These are phyloP conservation scores for Zygogramma bicolorata DNA, from an alignment of 2,888 invertebrate genomes.

Conservation along the genomic window DNA sequence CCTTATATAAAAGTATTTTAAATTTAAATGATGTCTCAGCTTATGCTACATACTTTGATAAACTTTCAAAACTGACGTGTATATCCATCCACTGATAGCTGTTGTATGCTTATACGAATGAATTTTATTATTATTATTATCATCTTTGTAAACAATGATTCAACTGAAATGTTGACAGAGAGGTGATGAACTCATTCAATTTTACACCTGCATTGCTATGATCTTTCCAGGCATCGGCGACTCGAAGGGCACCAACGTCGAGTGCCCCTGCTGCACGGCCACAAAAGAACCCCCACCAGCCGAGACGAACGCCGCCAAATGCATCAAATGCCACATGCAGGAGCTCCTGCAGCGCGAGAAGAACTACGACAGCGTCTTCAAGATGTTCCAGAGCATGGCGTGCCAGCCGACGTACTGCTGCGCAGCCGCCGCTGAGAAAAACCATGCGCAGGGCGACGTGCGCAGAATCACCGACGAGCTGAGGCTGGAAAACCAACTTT, in stretches of 20 bases:
- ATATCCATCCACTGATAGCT: no score
- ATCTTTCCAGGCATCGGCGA: not conserved
- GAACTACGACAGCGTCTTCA: constrained; percentile 70
- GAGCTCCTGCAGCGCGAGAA: constrained; percentile 76
- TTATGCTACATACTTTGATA: no score
- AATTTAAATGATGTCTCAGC: no score
- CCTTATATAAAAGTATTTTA: no score
- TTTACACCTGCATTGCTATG: not conserved
- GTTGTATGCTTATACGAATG: no score
- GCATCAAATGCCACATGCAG: constrained; percentile 72
- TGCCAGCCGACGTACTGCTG: constrained; percentile 24
- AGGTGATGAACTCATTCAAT: no score
- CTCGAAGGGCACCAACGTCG: not conserved
- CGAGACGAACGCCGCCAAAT: constrained; percentile 69
- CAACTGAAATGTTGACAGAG: no score
- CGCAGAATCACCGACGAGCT: constrained; percentile 54
- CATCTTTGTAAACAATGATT: no score
- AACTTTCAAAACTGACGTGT: no score
- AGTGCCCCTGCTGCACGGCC: not conserved
- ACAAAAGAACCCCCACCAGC: not conserved
- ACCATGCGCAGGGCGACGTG: constrained; percentile 25
- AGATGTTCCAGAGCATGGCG: constrained; percentile 25
- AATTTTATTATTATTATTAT: no score
- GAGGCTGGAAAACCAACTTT: constrained; percentile 56
- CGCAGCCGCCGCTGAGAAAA: not conserved